phyloP scores from a whole-genome alignment of 2,797 vertebrate genomes.

The Dendrocincla fuliginosa region DNA sequence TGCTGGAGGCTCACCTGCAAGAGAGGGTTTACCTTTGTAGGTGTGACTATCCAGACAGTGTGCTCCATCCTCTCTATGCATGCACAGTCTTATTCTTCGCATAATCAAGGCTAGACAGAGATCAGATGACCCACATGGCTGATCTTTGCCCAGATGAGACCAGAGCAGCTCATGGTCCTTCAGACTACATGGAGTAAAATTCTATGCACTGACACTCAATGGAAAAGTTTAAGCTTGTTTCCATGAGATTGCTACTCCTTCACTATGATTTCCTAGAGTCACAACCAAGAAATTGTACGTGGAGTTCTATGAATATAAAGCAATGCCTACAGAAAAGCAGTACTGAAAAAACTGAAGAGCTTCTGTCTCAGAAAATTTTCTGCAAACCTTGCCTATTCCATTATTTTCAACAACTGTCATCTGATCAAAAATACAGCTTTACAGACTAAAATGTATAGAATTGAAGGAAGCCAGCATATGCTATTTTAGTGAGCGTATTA shows the following conservation, averaged over 20 bases:
- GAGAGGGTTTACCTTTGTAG: background rate
- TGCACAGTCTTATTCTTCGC: accelerated
- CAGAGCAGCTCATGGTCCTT: background rate
- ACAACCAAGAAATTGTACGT: background rate
- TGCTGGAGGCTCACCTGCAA: background rate
- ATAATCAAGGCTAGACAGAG: background rate
- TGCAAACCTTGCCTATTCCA: constrained; percentile 15
- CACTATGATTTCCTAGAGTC: background rate
- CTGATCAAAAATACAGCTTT: constrained; percentile 26
- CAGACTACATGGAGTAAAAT: background rate
- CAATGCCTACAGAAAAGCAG: background rate
- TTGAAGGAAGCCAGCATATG: constrained; percentile 46
- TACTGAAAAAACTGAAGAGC: background rate
- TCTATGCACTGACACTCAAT: background rate
- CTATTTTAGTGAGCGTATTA: constrained; percentile 44
- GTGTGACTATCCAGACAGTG: background rate
- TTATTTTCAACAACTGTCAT: constrained; percentile 10
- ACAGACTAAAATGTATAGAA: constrained; percentile 5
- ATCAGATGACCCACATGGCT: background rate
- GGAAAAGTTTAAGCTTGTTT: background rate
- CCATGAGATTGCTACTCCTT: background rate
- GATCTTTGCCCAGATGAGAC: background rate
- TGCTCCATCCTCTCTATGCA: accelerated
- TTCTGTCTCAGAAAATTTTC: background rate
- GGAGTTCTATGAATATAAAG: background rate